Conservation (phyloP, 35 echinoderm and acorn worm species). For the Eucidaris tribuloides region DNA sequence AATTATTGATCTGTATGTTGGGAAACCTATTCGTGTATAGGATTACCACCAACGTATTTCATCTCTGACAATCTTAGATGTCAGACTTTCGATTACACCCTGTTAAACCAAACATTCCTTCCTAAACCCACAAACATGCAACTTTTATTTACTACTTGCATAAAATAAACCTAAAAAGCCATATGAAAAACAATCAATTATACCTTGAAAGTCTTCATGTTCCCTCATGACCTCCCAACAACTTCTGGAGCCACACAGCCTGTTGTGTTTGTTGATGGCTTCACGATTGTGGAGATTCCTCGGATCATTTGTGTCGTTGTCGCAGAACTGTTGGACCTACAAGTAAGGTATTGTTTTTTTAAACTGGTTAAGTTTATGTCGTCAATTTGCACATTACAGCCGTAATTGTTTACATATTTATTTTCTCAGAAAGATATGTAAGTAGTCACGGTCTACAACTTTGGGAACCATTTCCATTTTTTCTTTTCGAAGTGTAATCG, state of each 20-base stretch:
- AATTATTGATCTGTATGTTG: not conserved
- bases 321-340: constrained; percentile 38
- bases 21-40: not conserved
- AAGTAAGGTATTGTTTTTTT: not conserved
- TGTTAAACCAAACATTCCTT: not conserved
- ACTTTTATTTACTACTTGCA: not conserved
- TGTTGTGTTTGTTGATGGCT: constrained; percentile 70
- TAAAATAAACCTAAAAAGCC: not conserved
- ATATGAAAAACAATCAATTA: not conserved
- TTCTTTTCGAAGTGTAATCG: not conserved
- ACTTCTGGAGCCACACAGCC: constrained; percentile 43
- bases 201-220: constrained; percentile 52
- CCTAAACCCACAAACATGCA: not conserved
- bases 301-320: constrained; percentile 3
- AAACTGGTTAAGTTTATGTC: not conserved
- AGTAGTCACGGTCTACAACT: not conserved
- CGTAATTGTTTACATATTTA: not conserved
- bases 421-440: not conserved
- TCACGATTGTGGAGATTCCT: constrained; percentile 49
- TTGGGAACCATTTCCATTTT: not conserved
- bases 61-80: not conserved
- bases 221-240: constrained; percentile 51
- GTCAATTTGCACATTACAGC: not conserved
- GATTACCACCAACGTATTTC: not conserved
- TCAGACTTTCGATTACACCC: not conserved